Conservation (phyloP, 1,140 invertebrate genomes). For the Calephelis nemesis region DNA sequence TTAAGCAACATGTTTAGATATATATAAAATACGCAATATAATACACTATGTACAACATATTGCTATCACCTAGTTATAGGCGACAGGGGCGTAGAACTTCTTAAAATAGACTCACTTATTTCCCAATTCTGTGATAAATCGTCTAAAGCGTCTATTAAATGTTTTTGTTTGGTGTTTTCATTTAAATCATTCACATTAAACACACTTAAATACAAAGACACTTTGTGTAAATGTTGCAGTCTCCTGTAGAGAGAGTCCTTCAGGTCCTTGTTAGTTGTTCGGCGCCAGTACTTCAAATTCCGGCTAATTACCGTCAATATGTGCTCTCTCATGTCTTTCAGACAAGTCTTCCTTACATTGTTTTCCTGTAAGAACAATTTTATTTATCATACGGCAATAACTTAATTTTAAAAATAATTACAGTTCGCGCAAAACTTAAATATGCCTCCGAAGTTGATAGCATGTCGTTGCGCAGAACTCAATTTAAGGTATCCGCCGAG, state of each 20-base stretch:
- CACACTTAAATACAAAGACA: slow-evolving; percentile 58
- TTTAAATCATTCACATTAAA: slow-evolving; percentile 61
- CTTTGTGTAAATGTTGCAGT: slow-evolving; percentile 64
- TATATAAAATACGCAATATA: slow-evolving; percentile 52
- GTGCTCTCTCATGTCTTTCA: slow-evolving; percentile 63
- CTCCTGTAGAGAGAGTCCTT: slow-evolving; percentile 58
- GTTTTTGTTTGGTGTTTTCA: slow-evolving; percentile 39
- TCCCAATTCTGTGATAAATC: slow-evolving; percentile 57
- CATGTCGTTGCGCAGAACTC: no score
- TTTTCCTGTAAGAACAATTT: slow-evolving; percentile 46
- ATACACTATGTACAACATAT: slow-evolving; percentile 69
- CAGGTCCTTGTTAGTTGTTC: slow-evolving; percentile 46
- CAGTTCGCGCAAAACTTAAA: no score
- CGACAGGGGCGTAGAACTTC: slow-evolving; percentile 36
- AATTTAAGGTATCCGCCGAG: no score
- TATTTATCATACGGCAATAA: no score
- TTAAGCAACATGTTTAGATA: slow-evolving; percentile 61
- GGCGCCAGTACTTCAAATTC: slow-evolving; percentile 69
- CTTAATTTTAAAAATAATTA: no score
- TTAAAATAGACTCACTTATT: slow-evolving; percentile 49
- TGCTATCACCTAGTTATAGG: slow-evolving; percentile 54
- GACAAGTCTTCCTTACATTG: slow-evolving; percentile 56
- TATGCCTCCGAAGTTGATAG: no score
- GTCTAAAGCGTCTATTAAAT: slow-evolving; percentile 44
- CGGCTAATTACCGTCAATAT: slow-evolving; percentile 57